Percentiles rank a stretch among this genome's conserved stretches.
These are phyloP conservation scores for Ommatoiulus sabulosus DNA, from an alignment of 2,888 invertebrate species.

Conservation along the genomic window DNA sequence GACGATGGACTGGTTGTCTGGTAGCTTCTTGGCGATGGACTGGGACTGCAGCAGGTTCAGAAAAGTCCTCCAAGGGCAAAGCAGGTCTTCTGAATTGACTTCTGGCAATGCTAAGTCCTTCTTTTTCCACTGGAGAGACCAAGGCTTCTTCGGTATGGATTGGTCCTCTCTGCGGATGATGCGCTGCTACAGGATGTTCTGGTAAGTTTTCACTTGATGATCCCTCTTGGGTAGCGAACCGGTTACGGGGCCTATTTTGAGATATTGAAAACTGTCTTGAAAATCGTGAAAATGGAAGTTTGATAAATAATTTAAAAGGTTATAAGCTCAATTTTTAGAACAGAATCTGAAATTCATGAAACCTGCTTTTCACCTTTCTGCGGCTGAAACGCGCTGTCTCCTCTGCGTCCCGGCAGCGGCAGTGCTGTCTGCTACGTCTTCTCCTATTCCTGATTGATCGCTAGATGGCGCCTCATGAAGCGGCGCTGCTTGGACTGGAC, in stretches of 20 bases:
- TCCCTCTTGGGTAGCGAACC: background rate
- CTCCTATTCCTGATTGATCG: background rate
- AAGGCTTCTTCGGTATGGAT: background rate
- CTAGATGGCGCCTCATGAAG: background rate
- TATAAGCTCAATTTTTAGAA: too few relatives aligned
- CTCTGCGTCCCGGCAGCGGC: background rate
- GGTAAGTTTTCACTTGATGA: background rate
- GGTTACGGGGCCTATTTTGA: background rate
- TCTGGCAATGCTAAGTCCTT: background rate
- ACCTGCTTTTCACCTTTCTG: background rate
- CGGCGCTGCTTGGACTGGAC: background rate
- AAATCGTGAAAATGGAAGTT: too few relatives aligned
- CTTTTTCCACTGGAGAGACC: slow-evolving; percentile 8
- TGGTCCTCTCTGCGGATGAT: background rate
- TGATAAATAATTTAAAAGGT: too few relatives aligned
- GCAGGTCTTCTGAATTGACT: background rate
- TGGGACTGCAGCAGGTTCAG: background rate
- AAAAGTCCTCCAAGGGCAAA: background rate
- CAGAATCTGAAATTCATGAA: too few relatives aligned
- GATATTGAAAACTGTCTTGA: too few relatives aligned
- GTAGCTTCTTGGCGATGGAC: background rate
- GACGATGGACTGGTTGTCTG: background rate
- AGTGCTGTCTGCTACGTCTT: background rate
- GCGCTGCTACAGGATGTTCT: background rate
- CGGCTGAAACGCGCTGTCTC: background rate